Evolutionary conservation across 2,888 invertebrate genomes (phyloP).

Genomic region (Agrochola lota): DNA sequence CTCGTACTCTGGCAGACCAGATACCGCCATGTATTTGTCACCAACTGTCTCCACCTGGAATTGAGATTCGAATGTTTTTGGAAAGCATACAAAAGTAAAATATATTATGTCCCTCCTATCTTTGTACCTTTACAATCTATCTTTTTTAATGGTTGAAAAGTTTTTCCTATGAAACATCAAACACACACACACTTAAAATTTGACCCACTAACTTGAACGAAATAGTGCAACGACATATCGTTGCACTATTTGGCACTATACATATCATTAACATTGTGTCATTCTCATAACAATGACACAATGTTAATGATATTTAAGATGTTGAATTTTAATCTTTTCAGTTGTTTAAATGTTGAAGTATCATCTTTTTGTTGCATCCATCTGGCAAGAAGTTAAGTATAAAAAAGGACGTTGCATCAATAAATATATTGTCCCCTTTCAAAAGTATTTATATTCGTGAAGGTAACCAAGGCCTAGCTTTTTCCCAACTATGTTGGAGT

Average conservation of each 20-base stretch:
- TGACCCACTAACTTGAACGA: not conserved
- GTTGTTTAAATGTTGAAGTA: not conserved
- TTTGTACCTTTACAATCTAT: not conserved
- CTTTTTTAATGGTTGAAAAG: not conserved
- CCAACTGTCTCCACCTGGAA: conserved; percentile 98
- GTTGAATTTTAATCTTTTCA: not conserved
- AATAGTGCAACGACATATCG: not conserved
- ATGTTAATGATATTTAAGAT: not conserved
- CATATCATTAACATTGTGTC: too few relatives aligned
- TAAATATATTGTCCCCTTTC: not conserved
- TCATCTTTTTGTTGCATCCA: not conserved
- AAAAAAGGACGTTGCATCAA: not conserved
- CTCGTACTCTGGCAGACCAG: conserved; percentile 97
- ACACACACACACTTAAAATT: not conserved
- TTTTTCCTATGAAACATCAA: not conserved
- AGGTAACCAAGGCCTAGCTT: not conserved
- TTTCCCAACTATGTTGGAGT: too few relatives aligned
- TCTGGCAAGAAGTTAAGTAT: not conserved
- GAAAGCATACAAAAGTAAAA: not conserved
- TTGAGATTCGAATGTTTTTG: not conserved
- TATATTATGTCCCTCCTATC: not conserved
- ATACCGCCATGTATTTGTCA: conserved; percentile 99
- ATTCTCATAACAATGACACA: not conserved
- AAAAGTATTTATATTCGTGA: not conserved
- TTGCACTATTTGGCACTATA: too few relatives aligned